Evolutionary conservation across 2,113 vertebrate genomes (phyloP).

Genomic region (Petrocephalus zakoni): DNA sequence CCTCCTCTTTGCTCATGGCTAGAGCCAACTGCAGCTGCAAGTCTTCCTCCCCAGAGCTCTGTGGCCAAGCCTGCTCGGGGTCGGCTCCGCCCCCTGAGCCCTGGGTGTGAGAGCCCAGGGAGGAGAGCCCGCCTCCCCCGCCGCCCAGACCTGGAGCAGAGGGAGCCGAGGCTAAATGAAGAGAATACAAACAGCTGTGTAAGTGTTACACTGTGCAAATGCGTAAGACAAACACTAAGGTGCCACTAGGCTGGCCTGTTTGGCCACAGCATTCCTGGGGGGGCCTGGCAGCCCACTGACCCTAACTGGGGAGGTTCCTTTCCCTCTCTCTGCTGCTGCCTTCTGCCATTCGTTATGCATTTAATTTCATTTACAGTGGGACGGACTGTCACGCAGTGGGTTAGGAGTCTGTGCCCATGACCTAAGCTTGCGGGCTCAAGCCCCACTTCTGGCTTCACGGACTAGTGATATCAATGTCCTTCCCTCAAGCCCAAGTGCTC

Average conservation of each 20-base stretch:
- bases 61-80: slow-evolving; percentile 83
- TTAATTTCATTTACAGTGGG: background rate
- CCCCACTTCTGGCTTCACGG: background rate
- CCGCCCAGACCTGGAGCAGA: slow-evolving; percentile 61
- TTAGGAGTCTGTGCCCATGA: background rate
- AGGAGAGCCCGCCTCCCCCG: slow-evolving; percentile 40
- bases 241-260: background rate
- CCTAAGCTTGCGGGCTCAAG: background rate
- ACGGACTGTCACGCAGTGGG: background rate
- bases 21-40: slow-evolving; percentile 83
- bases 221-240: background rate
- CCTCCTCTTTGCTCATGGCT: slow-evolving; percentile 92
- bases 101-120: slow-evolving; percentile 48
- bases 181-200: slow-evolving; percentile 32
- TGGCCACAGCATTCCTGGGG: background rate
- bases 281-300: background rate
- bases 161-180: slow-evolving; percentile 67
- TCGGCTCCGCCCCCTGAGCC: slow-evolving; percentile 53
- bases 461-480: background rate
- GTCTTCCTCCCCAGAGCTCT: slow-evolving; percentile 86
- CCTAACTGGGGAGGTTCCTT: background rate
- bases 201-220: slow-evolving; percentile 14
- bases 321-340: background rate
- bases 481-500: background rate
- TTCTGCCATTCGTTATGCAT: background rate